Conservation (phyloP, 2,797 vertebrate species). For the Orientallactaga sibirica region DNA sequence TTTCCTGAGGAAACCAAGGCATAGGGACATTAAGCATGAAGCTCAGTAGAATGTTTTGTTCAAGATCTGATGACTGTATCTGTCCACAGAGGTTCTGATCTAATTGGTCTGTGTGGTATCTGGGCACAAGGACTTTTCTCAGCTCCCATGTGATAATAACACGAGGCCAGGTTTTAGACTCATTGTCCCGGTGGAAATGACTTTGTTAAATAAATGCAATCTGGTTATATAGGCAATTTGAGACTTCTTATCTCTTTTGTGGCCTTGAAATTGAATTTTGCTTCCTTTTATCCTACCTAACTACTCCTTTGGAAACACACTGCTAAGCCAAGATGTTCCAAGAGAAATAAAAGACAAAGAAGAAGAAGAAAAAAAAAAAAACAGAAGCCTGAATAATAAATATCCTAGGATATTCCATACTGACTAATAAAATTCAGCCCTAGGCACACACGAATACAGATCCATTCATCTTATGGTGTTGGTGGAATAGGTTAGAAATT, state of each 20-base stretch:
- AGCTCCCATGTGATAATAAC: neutral
- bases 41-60: neutral
- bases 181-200: neutral
- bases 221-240: neutral
- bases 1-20: neutral
- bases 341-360: neutral
- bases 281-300: neutral
- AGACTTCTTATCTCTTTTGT: neutral
- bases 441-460: neutral
- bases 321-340: neutral
- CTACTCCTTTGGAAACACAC: constrained; percentile 9
- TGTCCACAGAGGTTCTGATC: neutral
- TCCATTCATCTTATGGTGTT: neutral
- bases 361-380: neutral
- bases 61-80: neutral
- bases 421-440: constrained; percentile 3
- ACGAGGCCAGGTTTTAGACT: neutral
- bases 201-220: neutral
- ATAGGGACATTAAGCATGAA: neutral
- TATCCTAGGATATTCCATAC: neutral
- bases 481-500: constrained; percentile 40
- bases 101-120: neutral
- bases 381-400: neutral
- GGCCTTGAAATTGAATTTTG: neutral
- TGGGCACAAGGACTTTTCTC: neutral